Evolutionary conservation across 2,888 invertebrate species (phyloP), one percentile per base, ranked within the genome.

Genomic region (Teleogryllus oceanicus): DNA sequence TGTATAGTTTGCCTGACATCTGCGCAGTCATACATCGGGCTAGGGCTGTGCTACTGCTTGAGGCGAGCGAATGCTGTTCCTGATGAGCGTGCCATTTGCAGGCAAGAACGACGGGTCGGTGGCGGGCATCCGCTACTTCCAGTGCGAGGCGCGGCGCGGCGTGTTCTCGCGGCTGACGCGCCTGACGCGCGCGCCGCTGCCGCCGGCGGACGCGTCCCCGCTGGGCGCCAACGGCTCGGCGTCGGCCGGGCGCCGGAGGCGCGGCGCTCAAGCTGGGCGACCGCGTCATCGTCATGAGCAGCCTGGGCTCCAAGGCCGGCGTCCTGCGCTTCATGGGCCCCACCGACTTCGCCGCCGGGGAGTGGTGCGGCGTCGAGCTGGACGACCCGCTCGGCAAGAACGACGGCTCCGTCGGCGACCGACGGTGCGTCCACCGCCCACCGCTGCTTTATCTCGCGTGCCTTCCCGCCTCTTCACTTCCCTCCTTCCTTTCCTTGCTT

Each of bases 21-120:
- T n/a, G n/a, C n/a, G n/a, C n/a, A n/a, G n/a, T n/a, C n/a, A n/a
- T n/a, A n/a, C n/a, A n/a, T n/a, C n/a, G n/a, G n/a, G n/a, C n/a
- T n/a, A n/a, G n/a, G n/a, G n/a, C n/a, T n/a, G n/a, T 24, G 24
- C 24, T 2, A 24, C 24, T 24, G 2, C 2, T 24, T 24, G 24
- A 2, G 24, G 24, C 0, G 37, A 37, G 8, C 8, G 37, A 37
- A 37, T 37, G 37, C 1, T 8, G 37, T 37, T 37, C 8, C 8
- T 37, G 8, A 37, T 37, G 0, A 8, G n/a, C 18, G n/a, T n/a
- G 2, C 49, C 37, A 18, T 21, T 50, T 88, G 82, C 86, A 95
- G 98, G 98, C 83, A 98, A 98, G 90, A 98, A 98, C 87, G 97
- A 98, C 87, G 98, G 98, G 49, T 95, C 96, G 51, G 97, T 98